phyloP scores from a whole-genome alignment of 64 coral and sea anemone species.

The Pocillopora damicornis region DNA sequence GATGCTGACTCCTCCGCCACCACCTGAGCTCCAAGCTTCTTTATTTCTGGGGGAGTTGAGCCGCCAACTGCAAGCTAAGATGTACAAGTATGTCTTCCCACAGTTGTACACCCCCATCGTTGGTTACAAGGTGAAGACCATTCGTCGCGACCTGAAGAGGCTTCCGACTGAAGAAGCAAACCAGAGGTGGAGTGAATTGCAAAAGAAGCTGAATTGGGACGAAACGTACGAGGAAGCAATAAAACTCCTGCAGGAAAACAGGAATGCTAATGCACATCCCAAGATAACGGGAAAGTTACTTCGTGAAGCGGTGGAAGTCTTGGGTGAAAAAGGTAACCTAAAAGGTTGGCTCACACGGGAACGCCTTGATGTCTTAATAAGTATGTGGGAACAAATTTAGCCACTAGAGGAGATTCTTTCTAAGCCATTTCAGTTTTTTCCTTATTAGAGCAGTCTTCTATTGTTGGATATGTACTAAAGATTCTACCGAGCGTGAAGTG shows the following conservation, averaged over 20 bases:
- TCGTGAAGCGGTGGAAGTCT: neutral
- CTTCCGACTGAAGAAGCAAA: conserved; percentile 36
- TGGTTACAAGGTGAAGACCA: conserved; percentile 35
- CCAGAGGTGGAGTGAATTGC: conserved; percentile 10
- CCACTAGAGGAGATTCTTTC: neutral
- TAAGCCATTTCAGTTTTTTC: neutral
- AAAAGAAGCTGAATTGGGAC: conserved; percentile 20
- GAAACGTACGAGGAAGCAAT: conserved; percentile 38
- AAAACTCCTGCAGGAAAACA: conserved; percentile 28
- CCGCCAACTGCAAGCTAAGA: conserved; percentile 27
- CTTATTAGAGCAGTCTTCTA: too few species aligned
- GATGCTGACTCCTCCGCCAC: conserved; percentile 14
- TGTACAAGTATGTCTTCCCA: conserved; percentile 43
- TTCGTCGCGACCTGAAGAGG: conserved; percentile 33
- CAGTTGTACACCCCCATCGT: conserved; percentile 31
- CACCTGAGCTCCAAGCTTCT: conserved; percentile 22
- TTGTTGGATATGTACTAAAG: too few species aligned
- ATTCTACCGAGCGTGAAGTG: too few species aligned
- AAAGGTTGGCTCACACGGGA: conserved; percentile 38
- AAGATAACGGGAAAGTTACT: conserved; percentile 15
- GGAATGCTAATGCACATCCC: conserved; percentile 23
- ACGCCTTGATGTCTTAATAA: conserved; percentile 22
- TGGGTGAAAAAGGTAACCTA: conserved; percentile 28
- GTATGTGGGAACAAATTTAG: conserved; percentile 19
- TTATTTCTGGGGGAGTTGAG: conserved; percentile 30